Base-by-base conservation (phyloP, 2,113 vertebrate species). In the Alces alces region DNA sequence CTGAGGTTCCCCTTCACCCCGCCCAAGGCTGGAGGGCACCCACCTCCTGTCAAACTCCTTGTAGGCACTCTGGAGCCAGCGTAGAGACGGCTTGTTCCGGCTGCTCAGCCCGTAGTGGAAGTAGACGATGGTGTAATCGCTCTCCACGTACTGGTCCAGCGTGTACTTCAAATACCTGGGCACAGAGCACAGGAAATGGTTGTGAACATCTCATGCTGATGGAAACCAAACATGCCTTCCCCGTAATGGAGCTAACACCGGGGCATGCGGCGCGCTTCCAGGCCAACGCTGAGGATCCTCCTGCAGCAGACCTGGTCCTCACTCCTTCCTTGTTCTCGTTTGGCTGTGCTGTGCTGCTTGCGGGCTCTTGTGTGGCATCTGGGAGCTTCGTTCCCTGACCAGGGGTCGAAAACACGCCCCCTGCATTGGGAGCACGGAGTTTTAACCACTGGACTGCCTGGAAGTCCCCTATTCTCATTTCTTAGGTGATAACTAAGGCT, bases 1-100 rank as follows among this genome's bases (percentile, higher is more conserved):
- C 57, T 0, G 14, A 7, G 2, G 10, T 19, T 43, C 25, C 1
- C 45, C 23, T 43, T 43, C 36, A 27, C 21, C 70, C 70, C 36
- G 25, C 23, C 11, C 1, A 0, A 1, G 15, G 12, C 57, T 7
- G 0, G 0, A 1, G 30, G n/a, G 6, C 61, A 98, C 99, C 0
- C 96, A 99, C 99, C 99, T 99, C 91, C 99, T 98, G 98, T 99
- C 99, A 3, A 99, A 99, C 97, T 99, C 99, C 96, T 97, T 93
- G 98, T 99, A 99, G 25, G 99, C 99, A 0, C 98, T 98, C 97
- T 99, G 99, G 1, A 99, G 96, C 99, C 99, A 99, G 78, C 98
- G 97, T 47, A 99, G 96, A 0, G 99, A 99, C 0, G 99, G 99
- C 91, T 99, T 99, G 98, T 99, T 99, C 93, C 90, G 96, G 99